Percentiles rank a stretch among this genome's conserved stretches.
These are phyloP conservation scores for Hermetia illucens DNA, from an alignment of 1,140 invertebrate genomes.

Conservation along the genomic window DNA sequence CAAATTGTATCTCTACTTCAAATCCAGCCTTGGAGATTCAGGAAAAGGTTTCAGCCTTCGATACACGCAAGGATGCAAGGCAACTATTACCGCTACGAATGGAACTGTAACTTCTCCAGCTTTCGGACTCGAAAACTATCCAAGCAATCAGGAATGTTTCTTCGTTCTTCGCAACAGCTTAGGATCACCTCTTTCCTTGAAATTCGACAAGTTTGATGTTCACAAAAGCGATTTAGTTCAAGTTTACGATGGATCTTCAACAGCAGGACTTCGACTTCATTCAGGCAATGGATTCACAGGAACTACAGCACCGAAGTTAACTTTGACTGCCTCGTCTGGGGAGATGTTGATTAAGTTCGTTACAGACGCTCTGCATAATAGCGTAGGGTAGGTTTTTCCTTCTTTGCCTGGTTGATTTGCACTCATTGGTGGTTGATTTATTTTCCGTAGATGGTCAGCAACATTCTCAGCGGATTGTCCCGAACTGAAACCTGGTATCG, in stretches of 20 bases:
- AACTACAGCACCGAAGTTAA: conserved; percentile 64
- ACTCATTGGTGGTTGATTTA: background rate
- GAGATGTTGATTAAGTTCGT: conserved; percentile 80
- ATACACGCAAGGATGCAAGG: conserved; percentile 76
- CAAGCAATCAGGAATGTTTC: conserved; percentile 82
- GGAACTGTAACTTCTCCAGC: conserved; percentile 80
- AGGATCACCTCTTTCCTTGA: conserved; percentile 69
- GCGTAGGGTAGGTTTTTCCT: conserved; percentile 30
- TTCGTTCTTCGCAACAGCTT: conserved; percentile 75
- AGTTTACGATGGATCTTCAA: conserved; percentile 78
- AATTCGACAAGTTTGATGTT: conserved; percentile 74
- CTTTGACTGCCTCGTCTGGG: conserved; percentile 81
- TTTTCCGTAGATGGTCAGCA: conserved; percentile 60
- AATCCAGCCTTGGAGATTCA: conserved; percentile 76
- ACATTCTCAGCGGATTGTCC: conserved; percentile 91
- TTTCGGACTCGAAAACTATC: conserved; percentile 68
- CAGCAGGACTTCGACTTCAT: conserved; percentile 71
- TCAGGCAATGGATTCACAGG: conserved; percentile 79
- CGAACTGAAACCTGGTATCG: conserved; percentile 62
- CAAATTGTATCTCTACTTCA: conserved; percentile 81
- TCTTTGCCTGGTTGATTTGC: fast-evolving
- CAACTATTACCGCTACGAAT: conserved; percentile 63
- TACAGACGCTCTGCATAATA: conserved; percentile 74
- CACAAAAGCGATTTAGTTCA: conserved; percentile 77
- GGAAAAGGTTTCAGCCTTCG: conserved; percentile 82